Percentiles rank a stretch among this genome's conserved stretches.
phyloP scores from a whole-genome alignment of 2,113 vertebrate species.

The Hydrolagus affinis region DNA sequence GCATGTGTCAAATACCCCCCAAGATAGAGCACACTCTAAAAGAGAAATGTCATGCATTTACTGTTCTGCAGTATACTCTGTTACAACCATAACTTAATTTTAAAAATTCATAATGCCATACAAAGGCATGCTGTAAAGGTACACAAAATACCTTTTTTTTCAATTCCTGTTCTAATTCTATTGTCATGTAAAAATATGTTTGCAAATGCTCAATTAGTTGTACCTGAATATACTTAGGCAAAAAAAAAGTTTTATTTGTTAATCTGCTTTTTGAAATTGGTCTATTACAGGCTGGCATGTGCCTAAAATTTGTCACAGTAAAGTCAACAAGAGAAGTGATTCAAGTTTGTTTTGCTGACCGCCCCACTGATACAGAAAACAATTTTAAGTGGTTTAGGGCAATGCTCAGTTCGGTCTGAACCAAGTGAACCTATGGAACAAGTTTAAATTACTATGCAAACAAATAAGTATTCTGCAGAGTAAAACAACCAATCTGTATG shows the following conservation, averaged over 20 bases:
- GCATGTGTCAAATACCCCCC: no score
- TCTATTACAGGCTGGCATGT: neutral
- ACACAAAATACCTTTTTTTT: no score
- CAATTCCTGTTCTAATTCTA: no score
- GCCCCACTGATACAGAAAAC: neutral
- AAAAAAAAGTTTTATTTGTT: neutral
- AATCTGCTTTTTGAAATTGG: neutral
- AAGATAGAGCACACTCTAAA: no score
- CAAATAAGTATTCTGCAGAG: neutral
- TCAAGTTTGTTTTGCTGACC: conserved; percentile 15
- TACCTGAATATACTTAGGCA: neutral
- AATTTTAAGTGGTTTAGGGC: conserved; percentile 26
- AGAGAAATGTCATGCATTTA: no score
- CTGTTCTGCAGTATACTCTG: no score
- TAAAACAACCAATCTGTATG: neutral
- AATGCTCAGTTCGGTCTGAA: neutral
- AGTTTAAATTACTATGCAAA: neutral
- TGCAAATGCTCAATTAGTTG: neutral
- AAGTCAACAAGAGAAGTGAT: neutral
- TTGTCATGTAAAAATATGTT: neutral
- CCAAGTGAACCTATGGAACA: neutral
- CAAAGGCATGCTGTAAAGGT: no score
- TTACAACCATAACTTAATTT: no score
- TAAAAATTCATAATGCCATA: no score
- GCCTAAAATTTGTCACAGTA: neutral